Evolutionary conservation across 2,888 invertebrate genomes (phyloP).

Genomic region (Acheta domesticus): DNA sequence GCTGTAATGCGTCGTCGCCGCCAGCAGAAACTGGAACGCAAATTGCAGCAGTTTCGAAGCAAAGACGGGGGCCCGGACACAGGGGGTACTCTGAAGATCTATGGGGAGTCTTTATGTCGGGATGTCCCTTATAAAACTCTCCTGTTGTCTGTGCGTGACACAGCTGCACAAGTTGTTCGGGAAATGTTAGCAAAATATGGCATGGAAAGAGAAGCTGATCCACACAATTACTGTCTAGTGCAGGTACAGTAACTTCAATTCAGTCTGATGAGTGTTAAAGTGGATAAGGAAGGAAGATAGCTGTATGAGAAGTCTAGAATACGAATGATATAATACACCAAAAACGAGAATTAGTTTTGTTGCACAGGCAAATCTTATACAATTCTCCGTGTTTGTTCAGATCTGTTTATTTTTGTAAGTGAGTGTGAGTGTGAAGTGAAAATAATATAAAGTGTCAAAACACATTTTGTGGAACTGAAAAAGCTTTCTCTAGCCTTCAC

Average conservation of each 20-base stretch:
- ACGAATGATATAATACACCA: neutral
- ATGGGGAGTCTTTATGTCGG: constrained; percentile 92
- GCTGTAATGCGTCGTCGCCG: constrained; percentile 96
- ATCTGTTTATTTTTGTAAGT: too few relatives aligned
- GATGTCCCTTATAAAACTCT: constrained; percentile 98
- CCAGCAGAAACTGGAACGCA: constrained; percentile 94
- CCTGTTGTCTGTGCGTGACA: constrained; percentile 87
- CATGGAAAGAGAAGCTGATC: constrained; percentile 76
- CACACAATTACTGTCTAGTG: constrained; percentile 87
- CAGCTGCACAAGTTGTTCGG: constrained; percentile 85
- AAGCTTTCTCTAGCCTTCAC: too few relatives aligned
- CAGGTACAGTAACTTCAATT: constrained; percentile 64
- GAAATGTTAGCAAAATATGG: constrained; percentile 98
- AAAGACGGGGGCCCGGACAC: constrained; percentile 95
- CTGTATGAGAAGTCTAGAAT: neutral
- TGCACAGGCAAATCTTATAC: too few relatives aligned
- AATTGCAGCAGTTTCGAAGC: constrained; percentile 91
- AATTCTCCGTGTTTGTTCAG: too few relatives aligned
- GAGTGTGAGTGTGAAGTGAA: too few relatives aligned
- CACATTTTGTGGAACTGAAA: too few relatives aligned
- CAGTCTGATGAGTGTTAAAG: neutral
- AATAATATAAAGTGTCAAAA: too few relatives aligned
- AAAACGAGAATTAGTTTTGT: too few relatives aligned
- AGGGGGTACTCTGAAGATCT: constrained; percentile 87
- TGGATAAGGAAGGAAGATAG: neutral